Evolutionary conservation across 2,888 invertebrate species (phyloP), one percentile per base, ranked within the genome.

Genomic region (Spodoptera exigua): DNA sequence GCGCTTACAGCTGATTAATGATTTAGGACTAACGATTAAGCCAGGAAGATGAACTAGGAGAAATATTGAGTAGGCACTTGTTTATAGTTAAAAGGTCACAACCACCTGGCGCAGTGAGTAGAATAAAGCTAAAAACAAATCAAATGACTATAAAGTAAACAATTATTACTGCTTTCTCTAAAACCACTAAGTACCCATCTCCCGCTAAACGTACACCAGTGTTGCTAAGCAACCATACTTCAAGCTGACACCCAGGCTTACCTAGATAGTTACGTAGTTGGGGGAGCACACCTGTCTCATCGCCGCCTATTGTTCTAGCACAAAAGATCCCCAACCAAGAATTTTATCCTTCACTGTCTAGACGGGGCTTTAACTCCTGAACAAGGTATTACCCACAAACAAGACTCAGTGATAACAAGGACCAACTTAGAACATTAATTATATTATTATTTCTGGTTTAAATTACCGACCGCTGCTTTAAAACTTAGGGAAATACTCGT

Each of bases 341-440:
- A 52, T 64, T 70, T 61, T 56, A 64, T 57, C 46, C 74, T 11
- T 41, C 18, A 0, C 11, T 43, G 76, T 62, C 74, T 73, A 76
- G 74, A 72, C 73, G 12, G 43, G 41, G 51, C 39, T 35, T 61
- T 54, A 56, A 52, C 48, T 18, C 43, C 48, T 35, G 34, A 56
- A 56, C 44, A 17, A 52, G 40, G 63, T 54, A 58, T 66, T 66
- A 76, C 51, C 37, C 61, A 55, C 45, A 71, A 39, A 66, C 67
- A 67, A 60, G 72, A 66, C 55, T 48, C 37, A 47, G 60, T 52
- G 67, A 60, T 72, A 69, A 46, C 58, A 46, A 27, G 34, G 9
- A 51, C 41, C 18, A 69, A 69, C 67, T 60, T 69, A 60, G 35
- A 65, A 55, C 73, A 69, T 69, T 68, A 71, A 68, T 69, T 66